Evolutionary conservation across 2,113 vertebrate genomes (phyloP), one percentile per base, ranked within the genome.

Genomic region (Ardeotis arabs): DNA sequence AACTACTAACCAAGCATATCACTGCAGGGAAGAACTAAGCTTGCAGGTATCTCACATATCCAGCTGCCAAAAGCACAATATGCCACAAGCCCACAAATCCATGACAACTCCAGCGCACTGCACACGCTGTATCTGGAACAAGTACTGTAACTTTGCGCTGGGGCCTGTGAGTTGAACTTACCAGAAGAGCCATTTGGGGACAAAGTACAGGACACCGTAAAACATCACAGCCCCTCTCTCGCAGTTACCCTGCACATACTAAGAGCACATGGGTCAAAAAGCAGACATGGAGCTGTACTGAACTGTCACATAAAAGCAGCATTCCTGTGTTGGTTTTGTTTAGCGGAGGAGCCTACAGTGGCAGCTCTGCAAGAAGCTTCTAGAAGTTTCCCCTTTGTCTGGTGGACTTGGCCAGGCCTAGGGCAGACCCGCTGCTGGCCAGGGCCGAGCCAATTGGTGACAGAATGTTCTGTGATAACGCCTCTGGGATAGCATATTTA

Each of bases 61-160:
- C 83, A 79, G 86, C 53, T 90, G 66, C 70, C 91, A 87, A 68
- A 78, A 85, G 74, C 74, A 74, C n/a, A 69, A 29, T 12, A 19
- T 8, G 31, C 47, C 62, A 63, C 45, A 31, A 60, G n/a, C 37
- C 41, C 55, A 19, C 0, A 11, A 29, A 35, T 45, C 31, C 47
- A 50, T 2, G 25, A 5, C 31, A 22, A 4, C 3, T 31, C 21
- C 82, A 50, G 6, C 0, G 5, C 53, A 17, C 28, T 4, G 6
- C 2, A 5, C 0, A 0, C 1, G 31, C 12, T 4, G 2, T 1
- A 0, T 1, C 55, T 20, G 37, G 24, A 63, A 67, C 52, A 35
- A 53, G 24, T 25, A 52, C 63, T 8, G 11, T 3, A 28, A 28
- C 35, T 55, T 27, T 1, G 1, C 4, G 7, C 2, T 14, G 63